A percentile compares a stretch with the other conserved stretches of the same genome.
Evolutionary conservation across 2,113 vertebrate species (phyloP).

Genomic region (Perca flavescens): DNA sequence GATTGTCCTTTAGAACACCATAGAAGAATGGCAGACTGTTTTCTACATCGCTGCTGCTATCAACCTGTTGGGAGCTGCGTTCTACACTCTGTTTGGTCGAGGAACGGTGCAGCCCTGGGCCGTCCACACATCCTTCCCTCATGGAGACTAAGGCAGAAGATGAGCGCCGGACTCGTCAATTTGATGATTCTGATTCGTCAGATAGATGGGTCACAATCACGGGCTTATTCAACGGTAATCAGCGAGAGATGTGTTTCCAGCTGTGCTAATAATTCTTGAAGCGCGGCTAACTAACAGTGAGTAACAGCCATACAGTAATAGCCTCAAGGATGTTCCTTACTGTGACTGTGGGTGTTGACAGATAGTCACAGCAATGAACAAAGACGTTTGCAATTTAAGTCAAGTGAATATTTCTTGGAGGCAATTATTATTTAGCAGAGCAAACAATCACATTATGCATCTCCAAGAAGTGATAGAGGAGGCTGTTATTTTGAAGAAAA

Average conservation of each 20-base stretch:
- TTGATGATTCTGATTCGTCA: background rate
- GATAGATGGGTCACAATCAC: background rate
- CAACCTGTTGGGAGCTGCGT: slow-evolving; percentile 90
- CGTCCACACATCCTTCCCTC: slow-evolving; percentile 77
- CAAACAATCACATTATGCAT: background rate
- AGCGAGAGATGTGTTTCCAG: background rate
- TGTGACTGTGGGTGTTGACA: slow-evolving; percentile 1
- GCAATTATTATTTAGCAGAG: slow-evolving; percentile 1
- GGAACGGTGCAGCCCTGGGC: slow-evolving; percentile 95
- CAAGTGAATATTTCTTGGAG: slow-evolving; percentile 15
- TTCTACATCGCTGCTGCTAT: slow-evolving; percentile 95
- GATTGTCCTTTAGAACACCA: slow-evolving; percentile 88
- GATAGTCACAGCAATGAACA: background rate
- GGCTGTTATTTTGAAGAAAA: background rate
- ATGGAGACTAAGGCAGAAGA: slow-evolving; percentile 65
- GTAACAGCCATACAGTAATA: slow-evolving; percentile 8
- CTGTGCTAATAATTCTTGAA: background rate
- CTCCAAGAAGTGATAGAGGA: background rate
- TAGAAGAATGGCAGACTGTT: slow-evolving; percentile 92
- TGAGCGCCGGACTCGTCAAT: background rate
- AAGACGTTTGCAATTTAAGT: background rate
- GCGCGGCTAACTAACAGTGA: background rate
- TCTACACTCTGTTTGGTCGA: slow-evolving; percentile 90
- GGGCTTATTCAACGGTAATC: background rate
- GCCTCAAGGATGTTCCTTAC: background rate